Evolutionary conservation across 2,797 vertebrate species (phyloP).

Genomic region (Percopsis omiscomaycus): DNA sequence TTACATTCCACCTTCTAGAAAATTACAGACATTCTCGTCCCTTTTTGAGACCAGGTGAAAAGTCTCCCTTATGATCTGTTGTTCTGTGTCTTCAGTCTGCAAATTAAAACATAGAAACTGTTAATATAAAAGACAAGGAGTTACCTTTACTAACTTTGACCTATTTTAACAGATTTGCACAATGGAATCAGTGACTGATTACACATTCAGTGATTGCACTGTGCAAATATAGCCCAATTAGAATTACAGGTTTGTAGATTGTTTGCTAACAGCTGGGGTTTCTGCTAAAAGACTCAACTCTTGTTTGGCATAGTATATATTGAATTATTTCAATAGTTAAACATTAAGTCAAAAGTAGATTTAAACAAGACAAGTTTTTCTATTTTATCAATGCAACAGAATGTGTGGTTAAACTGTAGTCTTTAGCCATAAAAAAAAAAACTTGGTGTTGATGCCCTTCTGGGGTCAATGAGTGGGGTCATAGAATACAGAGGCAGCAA

Average conservation of each 20-base stretch:
- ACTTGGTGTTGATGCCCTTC: conserved; percentile 23
- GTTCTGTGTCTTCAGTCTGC: conserved; percentile 96
- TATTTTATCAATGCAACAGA: too few relatives aligned
- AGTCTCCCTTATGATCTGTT: conserved; percentile 98
- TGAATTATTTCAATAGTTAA: neutral
- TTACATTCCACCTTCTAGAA: conserved; percentile 98
- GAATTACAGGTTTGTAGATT: conserved; percentile 9
- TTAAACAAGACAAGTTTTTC: too few relatives aligned
- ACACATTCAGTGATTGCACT: conserved; percentile 17
- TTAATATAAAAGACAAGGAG: conserved; percentile 15
- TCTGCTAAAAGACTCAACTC: conserved; percentile 16
- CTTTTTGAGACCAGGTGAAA: conserved; percentile 97
- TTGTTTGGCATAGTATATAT: conserved; percentile 1
- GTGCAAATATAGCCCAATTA: conserved; percentile 10
- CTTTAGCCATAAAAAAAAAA: conserved; percentile 3
- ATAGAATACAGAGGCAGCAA: conserved; percentile 24
- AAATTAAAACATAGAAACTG: neutral
- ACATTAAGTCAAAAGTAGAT: neutral
- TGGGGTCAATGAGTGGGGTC: conserved; percentile 25
- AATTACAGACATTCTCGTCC: conserved; percentile 98
- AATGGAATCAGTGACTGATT: conserved; percentile 9
- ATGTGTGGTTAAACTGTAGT: too few relatives aligned
- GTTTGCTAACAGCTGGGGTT: conserved; percentile 30
- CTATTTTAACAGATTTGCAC: conserved; percentile 20
- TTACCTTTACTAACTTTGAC: conserved; percentile 3